Conservation (phyloP, 2,113 vertebrate species). For the Psilopogon haemacephalus region DNA sequence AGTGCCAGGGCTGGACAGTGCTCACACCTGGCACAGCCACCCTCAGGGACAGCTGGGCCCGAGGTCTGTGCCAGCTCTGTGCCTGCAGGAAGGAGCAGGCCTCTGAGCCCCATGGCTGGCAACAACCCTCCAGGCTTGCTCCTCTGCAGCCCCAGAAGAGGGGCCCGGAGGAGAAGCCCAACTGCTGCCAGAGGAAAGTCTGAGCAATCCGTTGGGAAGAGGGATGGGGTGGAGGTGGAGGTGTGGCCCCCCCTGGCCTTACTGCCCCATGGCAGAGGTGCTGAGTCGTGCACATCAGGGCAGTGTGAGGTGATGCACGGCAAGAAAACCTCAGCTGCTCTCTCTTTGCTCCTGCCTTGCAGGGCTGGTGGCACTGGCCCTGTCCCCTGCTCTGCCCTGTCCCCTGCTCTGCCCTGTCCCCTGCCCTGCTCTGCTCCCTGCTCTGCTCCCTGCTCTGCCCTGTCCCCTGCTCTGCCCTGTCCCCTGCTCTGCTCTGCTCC, state of each 20-base stretch:
- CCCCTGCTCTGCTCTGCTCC: too few relatives aligned
- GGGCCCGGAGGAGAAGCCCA: neutral
- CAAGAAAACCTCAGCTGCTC: neutral
- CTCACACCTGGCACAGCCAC: accelerated
- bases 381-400: neutral
- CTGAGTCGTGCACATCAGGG: neutral
- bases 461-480: too few relatives aligned
- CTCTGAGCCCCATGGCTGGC: accelerated
- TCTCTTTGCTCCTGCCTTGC: conserved; percentile 32
- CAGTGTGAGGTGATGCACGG: accelerated
- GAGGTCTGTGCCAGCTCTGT: accelerated
- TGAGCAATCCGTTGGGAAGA: neutral
- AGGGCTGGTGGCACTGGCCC: neutral
- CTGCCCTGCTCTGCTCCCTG: too few relatives aligned
- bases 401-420: too few relatives aligned
- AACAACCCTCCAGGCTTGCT: accelerated
- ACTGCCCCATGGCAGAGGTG: neutral
- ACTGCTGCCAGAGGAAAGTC: neutral
- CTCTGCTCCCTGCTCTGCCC: too few relatives aligned
- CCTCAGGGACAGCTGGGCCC: neutral
- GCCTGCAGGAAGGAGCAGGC: neutral
- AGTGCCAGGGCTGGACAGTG: accelerated
- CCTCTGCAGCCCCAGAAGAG: neutral
- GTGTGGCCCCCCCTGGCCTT: accelerated
- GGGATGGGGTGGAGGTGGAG: neutral